Evolutionary conservation across 2,113 vertebrate genomes (phyloP).

Genomic region (Tachysurus fulvidraco): DNA sequence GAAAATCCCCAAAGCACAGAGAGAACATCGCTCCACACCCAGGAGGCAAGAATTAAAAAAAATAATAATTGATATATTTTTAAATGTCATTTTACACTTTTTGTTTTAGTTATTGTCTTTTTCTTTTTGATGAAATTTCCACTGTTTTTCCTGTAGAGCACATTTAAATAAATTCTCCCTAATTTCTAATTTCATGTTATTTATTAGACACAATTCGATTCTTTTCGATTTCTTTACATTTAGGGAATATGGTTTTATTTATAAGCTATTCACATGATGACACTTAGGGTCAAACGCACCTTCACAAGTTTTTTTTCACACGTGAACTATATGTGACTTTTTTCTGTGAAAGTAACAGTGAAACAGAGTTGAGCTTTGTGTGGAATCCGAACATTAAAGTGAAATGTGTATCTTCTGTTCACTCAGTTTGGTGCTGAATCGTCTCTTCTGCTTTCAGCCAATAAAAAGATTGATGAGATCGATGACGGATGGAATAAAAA

Average conservation of each 20-base stretch:
- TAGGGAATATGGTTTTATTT: too few relatives aligned
- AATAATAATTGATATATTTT: not conserved
- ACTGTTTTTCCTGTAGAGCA: not conserved
- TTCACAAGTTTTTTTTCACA: not conserved
- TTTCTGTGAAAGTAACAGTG: not conserved
- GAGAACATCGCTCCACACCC: too few relatives aligned
- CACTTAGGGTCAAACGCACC: not conserved
- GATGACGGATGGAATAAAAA: constrained; percentile 28
- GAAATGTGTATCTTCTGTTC: constrained; percentile 8
- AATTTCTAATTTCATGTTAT: not conserved
- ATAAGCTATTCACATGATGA: not conserved
- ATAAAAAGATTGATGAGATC: constrained; percentile 28
- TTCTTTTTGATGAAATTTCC: not conserved
- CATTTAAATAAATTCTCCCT: not conserved
- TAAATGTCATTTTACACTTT: not conserved
- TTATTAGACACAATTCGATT: not conserved
- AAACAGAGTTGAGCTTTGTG: not conserved
- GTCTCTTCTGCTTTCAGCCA: constrained; percentile 4
- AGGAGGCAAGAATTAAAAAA: not conserved
- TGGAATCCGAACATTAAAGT: constrained; percentile 11
- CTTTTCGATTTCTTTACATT: not conserved
- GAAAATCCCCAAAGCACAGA: too few relatives aligned
- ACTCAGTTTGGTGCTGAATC: not conserved
- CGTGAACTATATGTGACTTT: not conserved
- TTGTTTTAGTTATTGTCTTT: not conserved